Conservation (phyloP, 2,113 vertebrate species). For the Balaenoptera acutorostrata region DNA sequence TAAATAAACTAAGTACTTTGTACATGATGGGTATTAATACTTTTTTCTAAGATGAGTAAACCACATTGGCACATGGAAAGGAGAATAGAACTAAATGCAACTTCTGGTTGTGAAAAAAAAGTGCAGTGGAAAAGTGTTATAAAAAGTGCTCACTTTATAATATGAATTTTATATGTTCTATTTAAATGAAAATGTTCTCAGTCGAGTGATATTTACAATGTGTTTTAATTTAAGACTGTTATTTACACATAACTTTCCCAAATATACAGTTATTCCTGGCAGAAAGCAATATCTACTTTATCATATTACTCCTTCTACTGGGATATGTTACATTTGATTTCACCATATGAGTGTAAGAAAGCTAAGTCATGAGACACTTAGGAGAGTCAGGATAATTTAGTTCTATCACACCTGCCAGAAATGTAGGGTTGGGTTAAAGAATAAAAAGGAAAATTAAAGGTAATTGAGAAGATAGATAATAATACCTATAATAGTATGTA, state of each 20-base stretch:
- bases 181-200: conserved; percentile 1
- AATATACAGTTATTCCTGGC: background rate
- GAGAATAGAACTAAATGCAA: background rate
- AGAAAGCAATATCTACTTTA: background rate
- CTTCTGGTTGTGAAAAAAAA: background rate
- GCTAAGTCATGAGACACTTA: background rate
- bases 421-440: background rate
- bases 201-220: conserved; percentile 39
- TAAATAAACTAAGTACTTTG: background rate
- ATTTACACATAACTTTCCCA: background rate
- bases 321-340: background rate
- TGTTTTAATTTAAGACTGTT: conserved; percentile 7
- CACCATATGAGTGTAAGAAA: background rate
- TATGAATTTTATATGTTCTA: background rate
- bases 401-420: background rate
- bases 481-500: background rate
- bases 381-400: background rate
- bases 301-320: background rate
- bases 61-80: background rate
- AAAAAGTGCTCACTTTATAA: background rate
- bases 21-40: background rate
- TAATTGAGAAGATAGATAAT: background rate
- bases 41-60: background rate
- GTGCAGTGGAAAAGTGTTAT: background rate
- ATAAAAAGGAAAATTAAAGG: background rate